These are phyloP conservation scores for Lasioglossum lativentre DNA, from an alignment of 2,888 invertebrate species.

Conservation along the genomic window DNA sequence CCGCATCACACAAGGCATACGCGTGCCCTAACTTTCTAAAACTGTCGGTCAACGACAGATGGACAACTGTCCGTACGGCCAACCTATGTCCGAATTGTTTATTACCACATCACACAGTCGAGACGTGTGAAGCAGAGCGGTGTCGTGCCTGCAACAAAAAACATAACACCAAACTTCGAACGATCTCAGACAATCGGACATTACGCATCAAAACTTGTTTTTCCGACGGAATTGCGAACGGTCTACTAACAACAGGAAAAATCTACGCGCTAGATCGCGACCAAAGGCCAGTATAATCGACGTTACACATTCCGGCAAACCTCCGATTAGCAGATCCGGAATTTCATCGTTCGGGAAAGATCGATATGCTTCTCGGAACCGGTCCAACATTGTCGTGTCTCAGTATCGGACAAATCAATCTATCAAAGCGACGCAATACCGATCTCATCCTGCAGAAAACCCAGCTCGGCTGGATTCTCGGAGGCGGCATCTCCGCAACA, in stretches of 20 bases:
- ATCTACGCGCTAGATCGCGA: neutral
- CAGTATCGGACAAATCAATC: neutral
- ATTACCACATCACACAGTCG: neutral
- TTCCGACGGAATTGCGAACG: neutral
- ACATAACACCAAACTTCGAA: neutral
- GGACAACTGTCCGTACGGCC: neutral
- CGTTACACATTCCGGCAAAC: neutral
- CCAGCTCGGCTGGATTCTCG: conserved; percentile 7
- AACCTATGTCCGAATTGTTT: neutral
- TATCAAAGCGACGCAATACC: neutral
- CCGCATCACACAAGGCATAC: neutral
- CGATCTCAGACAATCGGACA: neutral
- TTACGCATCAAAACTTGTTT: too few species aligned
- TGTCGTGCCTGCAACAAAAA: neutral
- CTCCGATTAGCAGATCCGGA: neutral
- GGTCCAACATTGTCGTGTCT: too few species aligned
- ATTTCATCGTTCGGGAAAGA: too few species aligned
- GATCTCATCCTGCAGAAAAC: neutral
- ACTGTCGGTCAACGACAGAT: neutral
- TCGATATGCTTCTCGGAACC: too few species aligned
- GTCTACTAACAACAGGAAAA: neutral
- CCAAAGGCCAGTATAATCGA: neutral
- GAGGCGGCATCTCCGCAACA: too few species aligned
- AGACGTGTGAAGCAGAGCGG: neutral
- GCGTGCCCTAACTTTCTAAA: neutral